Base-by-base conservation (phyloP, 30 jellyfish, hydroid and myxozoan species). In the Rhopilema esculentum region DNA sequence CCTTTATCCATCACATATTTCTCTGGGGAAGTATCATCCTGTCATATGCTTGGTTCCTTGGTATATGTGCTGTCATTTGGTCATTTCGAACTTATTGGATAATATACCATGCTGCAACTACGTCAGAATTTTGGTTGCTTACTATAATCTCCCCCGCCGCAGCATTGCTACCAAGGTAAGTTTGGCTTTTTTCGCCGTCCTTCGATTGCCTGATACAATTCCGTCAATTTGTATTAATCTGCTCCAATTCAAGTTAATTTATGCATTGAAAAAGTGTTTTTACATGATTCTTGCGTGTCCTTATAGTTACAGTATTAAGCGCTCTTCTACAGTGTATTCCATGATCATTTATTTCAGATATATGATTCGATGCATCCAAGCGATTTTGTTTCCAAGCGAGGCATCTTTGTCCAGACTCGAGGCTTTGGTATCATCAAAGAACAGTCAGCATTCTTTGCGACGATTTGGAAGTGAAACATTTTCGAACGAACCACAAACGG, bases 111-210 rank as follows among this genome's bases (percentile, higher is more conserved):
- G 77, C 62, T 23, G 95, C 92, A 33, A 72, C 91, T 8, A 40
- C 91, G 26, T 49, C 93, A 1, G 87, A 93, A 16, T 93, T 93
- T 49, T 93, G 98, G 98, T 28, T 93, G 81, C 87, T 93, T 17
- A 75, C 85, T 0, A 20, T 93, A 25, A 18, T 93, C 18, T 68
- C 90, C 24, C 97, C 98, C 27, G 73, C 69, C 16, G 84, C 85
- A 28, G 98, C 98, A 1, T 73, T 93, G 40, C 68, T 70, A 21
- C 98, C 98, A 27, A 80, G 98, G 98, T 93, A 83, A 67, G 93
- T 72, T 20, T 31, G 1, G 25, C 27, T 57, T 40, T 77, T 2
- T 51, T 51, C 80, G 19, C 0, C 27, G 33, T 29, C n/a, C n/a
- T n/a, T n/a, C n/a, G n/a, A n/a, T n/a, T n/a, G n/a, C n/a, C n/a